These are phyloP conservation scores for Furnarius figulus DNA, from an alignment of 2,113 vertebrate species.

Conservation along the genomic window DNA sequence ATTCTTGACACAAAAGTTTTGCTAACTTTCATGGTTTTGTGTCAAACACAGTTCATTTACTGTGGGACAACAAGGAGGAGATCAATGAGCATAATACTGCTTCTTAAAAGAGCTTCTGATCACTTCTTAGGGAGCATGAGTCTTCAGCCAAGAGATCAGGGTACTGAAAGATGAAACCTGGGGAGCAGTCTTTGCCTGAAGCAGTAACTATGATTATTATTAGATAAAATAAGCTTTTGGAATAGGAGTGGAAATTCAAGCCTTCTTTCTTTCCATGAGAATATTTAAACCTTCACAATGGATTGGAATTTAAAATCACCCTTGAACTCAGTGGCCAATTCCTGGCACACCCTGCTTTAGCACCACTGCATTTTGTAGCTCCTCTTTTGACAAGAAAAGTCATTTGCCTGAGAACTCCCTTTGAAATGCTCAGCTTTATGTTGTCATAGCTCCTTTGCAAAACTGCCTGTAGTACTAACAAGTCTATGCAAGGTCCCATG, in stretches of 20 bases:
- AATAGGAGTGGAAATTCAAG: neutral
- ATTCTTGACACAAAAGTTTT: neutral
- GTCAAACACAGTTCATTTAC: neutral
- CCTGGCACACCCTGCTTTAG: neutral
- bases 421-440: neutral
- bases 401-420: neutral
- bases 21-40: neutral
- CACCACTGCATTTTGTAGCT: neutral
- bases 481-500: neutral
- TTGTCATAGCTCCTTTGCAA: neutral
- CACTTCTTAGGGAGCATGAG: neutral
- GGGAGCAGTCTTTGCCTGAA: neutral
- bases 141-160: neutral
- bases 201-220: neutral
- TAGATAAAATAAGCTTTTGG: neutral
- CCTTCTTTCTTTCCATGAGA: neutral
- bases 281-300: neutral
- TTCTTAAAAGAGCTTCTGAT: neutral
- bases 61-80: neutral
- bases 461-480: neutral
- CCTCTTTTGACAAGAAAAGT: neutral
- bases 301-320: neutral
- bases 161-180: neutral
- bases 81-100: neutral
- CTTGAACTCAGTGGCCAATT: neutral